Conservation (phyloP, 2,797 vertebrate genomes). For the Sebastes nivosus region DNA sequence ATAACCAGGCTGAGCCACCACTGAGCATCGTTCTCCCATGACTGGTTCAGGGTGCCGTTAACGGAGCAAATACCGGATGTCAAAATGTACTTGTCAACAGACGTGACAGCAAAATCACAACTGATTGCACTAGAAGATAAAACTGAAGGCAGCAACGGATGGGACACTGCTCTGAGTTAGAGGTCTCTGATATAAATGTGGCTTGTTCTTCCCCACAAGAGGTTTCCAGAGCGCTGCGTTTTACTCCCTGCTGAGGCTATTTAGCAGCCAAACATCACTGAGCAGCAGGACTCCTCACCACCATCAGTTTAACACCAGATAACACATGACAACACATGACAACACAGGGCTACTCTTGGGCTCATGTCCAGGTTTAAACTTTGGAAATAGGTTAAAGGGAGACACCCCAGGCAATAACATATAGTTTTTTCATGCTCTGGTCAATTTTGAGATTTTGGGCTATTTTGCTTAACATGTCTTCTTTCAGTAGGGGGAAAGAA, state of each 20-base stretch:
- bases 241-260: background rate
- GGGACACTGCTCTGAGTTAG: background rate
- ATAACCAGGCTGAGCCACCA: background rate
- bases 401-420: too few relatives aligned
- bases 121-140: background rate
- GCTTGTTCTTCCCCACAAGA: background rate
- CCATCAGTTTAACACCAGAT: background rate
- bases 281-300: background rate
- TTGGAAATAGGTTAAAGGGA: too few relatives aligned
- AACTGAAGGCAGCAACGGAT: background rate
- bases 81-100: background rate
- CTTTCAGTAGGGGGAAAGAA: too few relatives aligned
- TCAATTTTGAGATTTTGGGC: too few relatives aligned
- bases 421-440: accelerated
- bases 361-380: background rate
- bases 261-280: background rate
- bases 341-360: background rate
- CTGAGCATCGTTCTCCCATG: background rate
- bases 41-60: background rate
- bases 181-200: background rate
- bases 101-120: background rate
- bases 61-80: background rate
- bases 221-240: background rate
- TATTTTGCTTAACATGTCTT: too few relatives aligned
- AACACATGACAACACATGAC: background rate